These are phyloP conservation scores for Rallus crepitans DNA, from an alignment of 2,797 vertebrate species.

Conservation along the genomic window DNA sequence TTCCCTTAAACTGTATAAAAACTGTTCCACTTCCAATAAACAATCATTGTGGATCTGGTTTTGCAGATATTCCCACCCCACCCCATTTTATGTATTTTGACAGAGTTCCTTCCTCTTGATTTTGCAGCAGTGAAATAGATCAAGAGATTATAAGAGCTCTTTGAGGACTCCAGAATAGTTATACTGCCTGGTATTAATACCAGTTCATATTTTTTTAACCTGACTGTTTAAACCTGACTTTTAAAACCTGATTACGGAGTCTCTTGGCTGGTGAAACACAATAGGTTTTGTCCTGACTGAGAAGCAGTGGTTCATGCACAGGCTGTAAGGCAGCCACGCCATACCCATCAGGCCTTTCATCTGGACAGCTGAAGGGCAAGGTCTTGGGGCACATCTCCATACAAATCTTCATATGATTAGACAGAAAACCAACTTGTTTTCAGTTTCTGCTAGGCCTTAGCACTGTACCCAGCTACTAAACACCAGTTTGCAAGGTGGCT, in stretches of 20 bases:
- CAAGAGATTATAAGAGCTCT: background rate
- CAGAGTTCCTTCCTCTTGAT: background rate
- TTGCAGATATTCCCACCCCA: background rate
- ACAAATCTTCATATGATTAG: background rate
- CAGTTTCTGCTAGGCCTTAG: background rate
- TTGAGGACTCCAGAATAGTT: background rate
- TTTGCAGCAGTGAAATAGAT: background rate
- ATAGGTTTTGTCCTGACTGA: background rate
- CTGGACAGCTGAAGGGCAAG: background rate
- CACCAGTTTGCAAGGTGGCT: background rate
- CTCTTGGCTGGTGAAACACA: accelerated
- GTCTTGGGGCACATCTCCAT: background rate
- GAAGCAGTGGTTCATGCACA: accelerated
- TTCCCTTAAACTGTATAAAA: background rate
- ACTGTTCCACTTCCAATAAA: background rate
- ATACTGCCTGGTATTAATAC: background rate
- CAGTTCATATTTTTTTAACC: background rate
- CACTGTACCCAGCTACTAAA: background rate
- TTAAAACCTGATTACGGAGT: accelerated
- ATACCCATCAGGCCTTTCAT: background rate
- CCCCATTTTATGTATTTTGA: background rate
- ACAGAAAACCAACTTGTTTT: background rate
- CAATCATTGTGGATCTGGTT: background rate
- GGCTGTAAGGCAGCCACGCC: accelerated
- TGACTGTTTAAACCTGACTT: too few relatives aligned